Evolutionary conservation across 2,888 invertebrate species (phyloP).

Genomic region (Cheilosia vernalis): DNA sequence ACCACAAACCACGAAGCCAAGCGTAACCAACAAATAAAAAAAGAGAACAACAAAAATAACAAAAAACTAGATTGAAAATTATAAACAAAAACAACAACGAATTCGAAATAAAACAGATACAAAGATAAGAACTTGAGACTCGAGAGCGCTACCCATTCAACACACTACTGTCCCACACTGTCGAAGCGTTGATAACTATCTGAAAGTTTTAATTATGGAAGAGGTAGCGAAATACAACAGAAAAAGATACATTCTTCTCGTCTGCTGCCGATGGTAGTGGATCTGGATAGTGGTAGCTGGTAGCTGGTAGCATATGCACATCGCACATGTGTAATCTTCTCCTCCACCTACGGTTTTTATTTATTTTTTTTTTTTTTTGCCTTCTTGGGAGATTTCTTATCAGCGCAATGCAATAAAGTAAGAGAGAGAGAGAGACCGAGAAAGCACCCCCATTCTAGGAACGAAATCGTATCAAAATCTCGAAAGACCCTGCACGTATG

Average conservation of each 20-base stretch:
- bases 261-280: constrained; percentile 28
- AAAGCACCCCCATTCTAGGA: constrained; percentile 73
- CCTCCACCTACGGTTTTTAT: constrained; percentile 41
- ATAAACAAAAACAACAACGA: constrained; percentile 34
- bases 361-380: constrained; percentile 30
- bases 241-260: constrained; percentile 11
- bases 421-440: constrained; percentile 17
- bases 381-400: constrained; percentile 59
- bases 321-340: constrained; percentile 36
- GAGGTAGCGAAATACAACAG: constrained; percentile 42
- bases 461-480: constrained; percentile 60
- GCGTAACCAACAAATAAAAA: constrained; percentile 45
- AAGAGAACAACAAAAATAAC: constrained; percentile 43
- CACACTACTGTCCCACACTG: constrained; percentile 73
- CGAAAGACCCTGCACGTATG: constrained; percentile 28
- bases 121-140: constrained; percentile 62
- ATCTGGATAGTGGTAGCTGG: too few relatives aligned
- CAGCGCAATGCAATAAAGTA: constrained; percentile 67
- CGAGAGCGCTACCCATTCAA: constrained; percentile 55
- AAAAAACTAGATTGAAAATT: constrained; percentile 52
- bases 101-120: constrained; percentile 18
- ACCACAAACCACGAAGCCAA: constrained; percentile 60
- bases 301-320: constrained; percentile 24
- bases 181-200: constrained; percentile 68
- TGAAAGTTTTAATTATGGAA: constrained; percentile 74